phyloP scores from a whole-genome alignment of 2,888 invertebrate genomes.

The Drosophila stalkeri region DNA sequence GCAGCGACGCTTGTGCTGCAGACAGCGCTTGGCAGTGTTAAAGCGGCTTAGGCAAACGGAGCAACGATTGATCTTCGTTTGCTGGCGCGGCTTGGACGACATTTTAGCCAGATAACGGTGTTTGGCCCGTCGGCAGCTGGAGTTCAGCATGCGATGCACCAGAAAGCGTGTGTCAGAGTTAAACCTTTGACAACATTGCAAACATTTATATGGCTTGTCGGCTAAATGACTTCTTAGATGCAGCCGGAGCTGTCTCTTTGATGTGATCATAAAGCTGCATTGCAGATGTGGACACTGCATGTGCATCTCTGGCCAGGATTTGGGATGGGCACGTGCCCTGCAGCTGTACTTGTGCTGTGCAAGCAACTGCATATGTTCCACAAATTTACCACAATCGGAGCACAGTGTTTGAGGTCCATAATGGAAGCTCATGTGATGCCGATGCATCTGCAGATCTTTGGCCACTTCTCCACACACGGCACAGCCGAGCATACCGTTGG shows the following conservation, averaged over 20 bases:
- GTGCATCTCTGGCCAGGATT: slow-evolving; percentile 4
- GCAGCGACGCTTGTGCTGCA: slow-evolving; percentile 43
- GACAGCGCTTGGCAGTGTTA: slow-evolving; percentile 5
- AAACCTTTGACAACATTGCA: slow-evolving; percentile 53
- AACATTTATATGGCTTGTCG: slow-evolving; percentile 53
- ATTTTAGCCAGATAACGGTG: slow-evolving; percentile 31
- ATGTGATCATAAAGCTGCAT: slow-evolving; percentile 53
- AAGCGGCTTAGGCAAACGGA: slow-evolving; percentile 49
- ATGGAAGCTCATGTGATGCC: slow-evolving; percentile 66
- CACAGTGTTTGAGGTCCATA: slow-evolving; percentile 65
- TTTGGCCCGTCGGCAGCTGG: slow-evolving; percentile 42
- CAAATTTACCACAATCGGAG: slow-evolving; percentile 55
- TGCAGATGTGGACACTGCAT: slow-evolving; percentile 67
- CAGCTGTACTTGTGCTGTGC: slow-evolving; percentile 56
- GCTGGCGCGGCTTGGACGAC: neutral
- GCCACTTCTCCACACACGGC: slow-evolving; percentile 72
- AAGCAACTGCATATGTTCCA: slow-evolving; percentile 46
- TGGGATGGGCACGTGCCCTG: neutral
- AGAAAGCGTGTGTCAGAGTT: slow-evolving; percentile 44
- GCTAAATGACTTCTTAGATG: slow-evolving; percentile 63
- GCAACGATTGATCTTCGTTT: slow-evolving; percentile 22
- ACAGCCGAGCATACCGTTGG: slow-evolving; percentile 71
- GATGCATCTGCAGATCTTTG: slow-evolving; percentile 32
- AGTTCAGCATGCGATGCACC: slow-evolving; percentile 48
- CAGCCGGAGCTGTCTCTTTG: slow-evolving; percentile 51